Base-by-base conservation (phyloP, 2,113 vertebrate genomes). In the Ciconia stormi region DNA sequence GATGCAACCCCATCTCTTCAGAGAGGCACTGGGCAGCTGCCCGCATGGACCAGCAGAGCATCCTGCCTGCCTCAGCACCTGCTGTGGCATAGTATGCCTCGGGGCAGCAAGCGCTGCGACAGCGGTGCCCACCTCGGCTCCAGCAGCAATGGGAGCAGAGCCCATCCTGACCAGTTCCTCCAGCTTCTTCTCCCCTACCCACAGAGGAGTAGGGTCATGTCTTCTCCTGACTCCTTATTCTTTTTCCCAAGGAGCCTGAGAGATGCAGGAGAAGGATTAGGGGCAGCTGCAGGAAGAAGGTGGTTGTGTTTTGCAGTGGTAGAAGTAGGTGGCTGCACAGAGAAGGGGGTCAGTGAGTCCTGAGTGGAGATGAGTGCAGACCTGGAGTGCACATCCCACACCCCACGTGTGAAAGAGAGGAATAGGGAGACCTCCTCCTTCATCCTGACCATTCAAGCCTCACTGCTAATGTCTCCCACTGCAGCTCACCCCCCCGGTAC, bases 71-170 rank as follows among this genome's bases (percentile, higher is more conserved):
- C 44, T 25, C 71, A 71, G 58, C 20, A 15, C 50, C 42, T 4
- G 38, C 26, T 32, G 50, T 29, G 11, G 11, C 27, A 9, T 7
- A 14, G 10, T n/a, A 7, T 0, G 1, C 20, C 56, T 30, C 3
- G 36, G 59, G 36, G 21, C 76, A 76, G 70, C 72, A 34, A n/a
- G 29, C 7, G 44, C 56, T 65, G 36, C 6, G 2, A 11, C 14
- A 38, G 46, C 38, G 5, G 2, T 69, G 50, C 32, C 56, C 73
- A 49, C 26, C 26, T 13, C 83, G 29, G 50, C 62, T 56, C 91
- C 62, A 42, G 55, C 49, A 82, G 77, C 55, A 52, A 10, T 8
- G 27, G 50, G 34, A 72, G 52, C 9, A 85, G 74, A 72, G 58
- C 16, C 42, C 53, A 23, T 18, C 47, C 70, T n/a, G 10, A 47